A percentile compares a stretch with the other conserved stretches of the same genome.
Evolutionary conservation across 64 coral and sea anemone species (phyloP).

Genomic region (Montipora capricornis): DNA sequence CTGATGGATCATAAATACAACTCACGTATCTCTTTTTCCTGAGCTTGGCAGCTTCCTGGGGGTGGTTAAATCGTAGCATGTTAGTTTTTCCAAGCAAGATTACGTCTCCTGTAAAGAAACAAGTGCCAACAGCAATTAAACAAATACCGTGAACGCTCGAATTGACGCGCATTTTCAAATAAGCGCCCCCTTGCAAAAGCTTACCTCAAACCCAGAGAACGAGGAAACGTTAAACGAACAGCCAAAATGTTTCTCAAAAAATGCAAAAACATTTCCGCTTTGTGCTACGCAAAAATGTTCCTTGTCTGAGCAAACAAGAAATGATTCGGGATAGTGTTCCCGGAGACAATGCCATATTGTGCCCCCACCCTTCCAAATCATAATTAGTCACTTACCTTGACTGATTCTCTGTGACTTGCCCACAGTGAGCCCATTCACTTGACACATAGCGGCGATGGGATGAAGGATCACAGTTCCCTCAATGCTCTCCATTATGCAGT

Average conservation of each 20-base stretch:
- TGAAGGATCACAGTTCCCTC: conserved; percentile 94
- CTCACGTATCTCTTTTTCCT: conserved; percentile 96
- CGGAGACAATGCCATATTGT: no score
- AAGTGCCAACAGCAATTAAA: neutral
- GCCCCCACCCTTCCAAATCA: neutral
- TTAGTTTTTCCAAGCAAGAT: conserved; percentile 97
- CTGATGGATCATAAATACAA: neutral
- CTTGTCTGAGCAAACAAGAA: no score
- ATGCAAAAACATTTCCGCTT: no score
- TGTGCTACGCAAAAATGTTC: no score
- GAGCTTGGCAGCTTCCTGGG: conserved; percentile 95
- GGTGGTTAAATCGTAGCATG: conserved; percentile 98
- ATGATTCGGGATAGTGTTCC: no score
- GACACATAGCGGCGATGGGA: conserved; percentile 63
- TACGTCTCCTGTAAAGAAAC: conserved; percentile 77
- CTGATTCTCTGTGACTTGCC: conserved; percentile 64
- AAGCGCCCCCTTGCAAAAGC: no score
- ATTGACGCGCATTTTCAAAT: no score
- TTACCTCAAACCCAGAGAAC: no score
- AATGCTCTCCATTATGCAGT: conserved; percentile 95
- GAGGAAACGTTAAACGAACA: no score
- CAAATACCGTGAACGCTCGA: no score
- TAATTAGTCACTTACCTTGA: conserved; percentile 62
- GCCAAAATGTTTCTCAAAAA: neutral
- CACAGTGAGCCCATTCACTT: conserved; percentile 87